Evolutionary conservation across 2,888 invertebrate genomes (phyloP).

Genomic region (Notodonta dromedarius): DNA sequence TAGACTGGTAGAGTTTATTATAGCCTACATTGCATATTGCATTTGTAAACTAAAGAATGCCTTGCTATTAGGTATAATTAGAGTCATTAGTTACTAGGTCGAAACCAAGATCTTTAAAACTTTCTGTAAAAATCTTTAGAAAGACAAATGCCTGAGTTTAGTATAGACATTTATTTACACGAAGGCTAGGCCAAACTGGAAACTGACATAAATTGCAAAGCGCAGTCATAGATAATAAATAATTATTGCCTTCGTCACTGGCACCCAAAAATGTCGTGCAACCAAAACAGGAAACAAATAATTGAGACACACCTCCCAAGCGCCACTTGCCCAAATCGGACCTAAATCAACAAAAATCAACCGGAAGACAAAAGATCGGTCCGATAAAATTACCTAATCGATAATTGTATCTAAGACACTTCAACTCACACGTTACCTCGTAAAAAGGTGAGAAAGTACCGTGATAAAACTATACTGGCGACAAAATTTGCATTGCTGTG

Average conservation of each 20-base stretch:
- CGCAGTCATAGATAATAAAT: too few species aligned
- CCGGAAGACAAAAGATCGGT: slow-evolving; percentile 82
- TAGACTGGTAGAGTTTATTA: background rate
- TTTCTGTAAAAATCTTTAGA: too few species aligned
- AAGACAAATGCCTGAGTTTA: too few species aligned
- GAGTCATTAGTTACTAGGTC: too few species aligned
- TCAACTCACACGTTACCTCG: slow-evolving; percentile 78
- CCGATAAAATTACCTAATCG: slow-evolving; percentile 83
- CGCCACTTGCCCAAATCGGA: slow-evolving; percentile 64
- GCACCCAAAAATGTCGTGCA: slow-evolving; percentile 20
- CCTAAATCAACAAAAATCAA: slow-evolving; percentile 79
- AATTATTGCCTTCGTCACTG: background rate
- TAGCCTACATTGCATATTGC: background rate
- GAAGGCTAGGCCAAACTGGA: too few species aligned
- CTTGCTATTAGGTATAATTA: too few species aligned
- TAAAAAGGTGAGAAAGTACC: slow-evolving; percentile 84
- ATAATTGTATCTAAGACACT: slow-evolving; percentile 83
- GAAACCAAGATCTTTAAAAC: too few species aligned
- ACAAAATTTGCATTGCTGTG: slow-evolving; percentile 31
- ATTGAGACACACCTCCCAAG: slow-evolving; percentile 44
- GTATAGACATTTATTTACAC: too few species aligned
- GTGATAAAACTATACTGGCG: slow-evolving; percentile 74
- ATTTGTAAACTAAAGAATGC: background rate
- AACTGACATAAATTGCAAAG: too few species aligned
- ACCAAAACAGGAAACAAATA: slow-evolving; percentile 60